Evolutionary conservation across 2,113 vertebrate genomes (phyloP), one percentile per base, ranked within the genome.

Genomic region (Dasyornis broadbenti): DNA sequence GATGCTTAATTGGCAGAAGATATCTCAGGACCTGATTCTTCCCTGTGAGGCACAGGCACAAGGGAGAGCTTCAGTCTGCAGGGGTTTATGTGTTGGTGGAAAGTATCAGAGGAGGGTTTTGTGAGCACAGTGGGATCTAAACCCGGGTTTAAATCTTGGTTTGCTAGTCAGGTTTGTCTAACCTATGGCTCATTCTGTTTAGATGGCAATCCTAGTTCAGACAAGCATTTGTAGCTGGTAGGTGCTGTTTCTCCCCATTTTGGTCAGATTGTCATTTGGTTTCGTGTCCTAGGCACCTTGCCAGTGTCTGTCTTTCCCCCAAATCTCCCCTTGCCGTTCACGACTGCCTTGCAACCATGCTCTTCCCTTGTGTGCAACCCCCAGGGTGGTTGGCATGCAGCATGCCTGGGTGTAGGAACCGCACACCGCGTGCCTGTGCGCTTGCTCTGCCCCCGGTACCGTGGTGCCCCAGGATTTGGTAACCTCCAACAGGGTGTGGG

Each of bases 401-500:
- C 0, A 0, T 3, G 4, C 40, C 59, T 28, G 31, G 27, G 28
- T 33, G 31, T 13, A n/a, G 60, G 57, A 82, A 7, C 69, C 1
- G 0, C 54, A 5, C 1, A 2, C 14, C 6, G 0, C 1, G 0
- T 30, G 42, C 60, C 68, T 33, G 53, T 1, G 40, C 0, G 0
- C 42, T 56, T 1, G 23, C 61, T 80, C 31, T 85, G 57, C 59
- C 59, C 69, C 22, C 63, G 15, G 79, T 30, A 49, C 39, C 4
- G 2, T 2, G 9, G 11, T 33, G 42, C 52, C 68, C 59, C 9
- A 17, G 44, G 72, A 6, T 33, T 44, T 60, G 42, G 19, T 52
- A 24, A 35, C 66, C 33, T 57, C 79, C 23, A 10, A 0, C 1
- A 1, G 59, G n/a, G 8, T 9, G 13, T 3, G 4, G 73, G 84